Base-by-base conservation (phyloP, 1,140 invertebrate species). In the Drosophila obscura region DNA sequence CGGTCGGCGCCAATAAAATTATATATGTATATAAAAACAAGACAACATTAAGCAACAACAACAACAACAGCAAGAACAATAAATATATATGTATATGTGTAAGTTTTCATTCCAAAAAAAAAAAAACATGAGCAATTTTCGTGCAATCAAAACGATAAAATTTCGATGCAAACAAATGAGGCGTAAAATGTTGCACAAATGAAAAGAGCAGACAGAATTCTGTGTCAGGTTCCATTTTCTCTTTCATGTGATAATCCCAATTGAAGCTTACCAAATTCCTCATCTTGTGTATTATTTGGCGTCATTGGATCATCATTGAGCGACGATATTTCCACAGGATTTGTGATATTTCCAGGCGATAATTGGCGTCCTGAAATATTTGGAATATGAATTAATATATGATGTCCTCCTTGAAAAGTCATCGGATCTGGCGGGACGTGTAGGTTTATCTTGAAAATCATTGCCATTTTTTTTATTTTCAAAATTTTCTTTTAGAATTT, bases 191-290 rank as follows among this genome's bases (percentile, higher is more conserved):
- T 39, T 39, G 35, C 35, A 13, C 35, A 39, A 13, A 39, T 13
- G 35, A 13, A 39, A 39, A 39, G 35, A 39, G 35, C 11, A 39
- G 8, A 35, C 8, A 35, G 31, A 28, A 28, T 28, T 28, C 5
- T 1, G 26, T 28, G 7, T 7, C 26, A 6, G 7, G 5, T 28
- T 28, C 26, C 6, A 28, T 28, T 0, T 28, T 0, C 11, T 39
- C 35, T 5, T 39, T 5, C 35, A 13, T 5, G 3, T 13, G 0
- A 9, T 13, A 39, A 13, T 13, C 4, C 35, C 35, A 39, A 39
- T 7, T 6, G 11, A 5, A 16, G 77, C 84, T 88, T 49, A 91
- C 90, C 90, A 53, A 91, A 75, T 53, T 91, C 90, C 28, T 59
- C 80, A 63, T 91, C 74, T 39, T 59, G 53, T n/a, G 65, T 69